Evolutionary conservation across 2,797 vertebrate genomes (phyloP).

Genomic region (Peromyscus aztecus): DNA sequence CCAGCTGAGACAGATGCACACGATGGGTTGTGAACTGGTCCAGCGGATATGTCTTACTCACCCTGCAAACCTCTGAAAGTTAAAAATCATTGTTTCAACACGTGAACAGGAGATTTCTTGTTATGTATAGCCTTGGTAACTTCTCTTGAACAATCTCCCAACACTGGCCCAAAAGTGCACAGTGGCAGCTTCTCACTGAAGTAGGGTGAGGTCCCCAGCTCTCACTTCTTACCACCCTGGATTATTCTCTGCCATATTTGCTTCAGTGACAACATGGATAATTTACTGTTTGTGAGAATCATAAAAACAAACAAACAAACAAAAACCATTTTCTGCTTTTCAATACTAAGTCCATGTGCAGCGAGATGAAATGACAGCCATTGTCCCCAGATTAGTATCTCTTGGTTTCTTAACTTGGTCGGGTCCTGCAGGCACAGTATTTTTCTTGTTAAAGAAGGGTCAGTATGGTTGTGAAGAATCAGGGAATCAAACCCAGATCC

Average conservation of each 20-base stretch:
- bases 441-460: constrained; percentile 24
- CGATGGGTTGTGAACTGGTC: background rate
- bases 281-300: background rate
- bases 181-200: background rate
- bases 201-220: background rate
- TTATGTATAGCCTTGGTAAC: constrained; percentile 2
- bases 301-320: background rate
- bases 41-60: background rate
- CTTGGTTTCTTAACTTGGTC: background rate
- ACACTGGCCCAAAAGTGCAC: background rate
- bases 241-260: background rate
- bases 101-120: constrained; percentile 2
- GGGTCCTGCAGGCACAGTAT: background rate
- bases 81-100: background rate
- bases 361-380: background rate
- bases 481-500: too few relatives aligned
- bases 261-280: background rate
- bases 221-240: background rate
- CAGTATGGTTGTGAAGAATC: background rate
- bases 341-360: background rate
- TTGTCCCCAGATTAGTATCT: background rate
- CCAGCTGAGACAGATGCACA: background rate
- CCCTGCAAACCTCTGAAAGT: background rate
- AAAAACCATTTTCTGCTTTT: background rate
- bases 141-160: constrained; percentile 9